These are phyloP conservation scores for human DNA, from an alignment of 2,113 vertebrate species.

Conservation along the genomic window DNA sequence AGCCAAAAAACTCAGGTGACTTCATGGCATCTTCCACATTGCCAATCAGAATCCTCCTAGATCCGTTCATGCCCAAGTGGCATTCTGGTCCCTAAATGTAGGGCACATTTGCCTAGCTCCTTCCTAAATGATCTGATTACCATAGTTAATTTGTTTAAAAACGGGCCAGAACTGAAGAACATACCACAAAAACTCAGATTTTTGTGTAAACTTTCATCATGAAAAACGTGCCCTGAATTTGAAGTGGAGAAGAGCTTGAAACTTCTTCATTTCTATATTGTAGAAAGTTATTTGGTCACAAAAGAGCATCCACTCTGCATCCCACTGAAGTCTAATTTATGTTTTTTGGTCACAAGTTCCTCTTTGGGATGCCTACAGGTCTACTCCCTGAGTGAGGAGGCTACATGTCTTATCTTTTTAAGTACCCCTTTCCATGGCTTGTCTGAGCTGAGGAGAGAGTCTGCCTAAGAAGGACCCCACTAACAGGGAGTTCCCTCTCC, in stretches of 20 bases:
- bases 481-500: background rate
- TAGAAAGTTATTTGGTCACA: background rate
- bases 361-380: background rate
- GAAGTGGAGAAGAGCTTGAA: background rate
- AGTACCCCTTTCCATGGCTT: background rate
- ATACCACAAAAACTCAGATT: background rate
- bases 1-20: background rate
- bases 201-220: background rate
- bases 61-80: background rate
- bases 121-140: background rate
- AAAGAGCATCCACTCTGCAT: background rate
- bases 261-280: background rate
- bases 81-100: background rate
- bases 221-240: background rate
- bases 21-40: background rate
- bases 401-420: background rate
- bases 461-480: background rate
- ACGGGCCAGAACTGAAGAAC: background rate
- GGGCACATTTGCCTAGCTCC: background rate
- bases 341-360: background rate
- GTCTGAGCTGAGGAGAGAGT: background rate
- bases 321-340: background rate
- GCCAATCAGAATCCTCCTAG: background rate
- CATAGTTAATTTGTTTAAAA: background rate
- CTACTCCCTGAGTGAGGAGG: background rate